Evolutionary conservation across 2,113 vertebrate genomes (phyloP).

Genomic region (Tupaia chinensis): DNA sequence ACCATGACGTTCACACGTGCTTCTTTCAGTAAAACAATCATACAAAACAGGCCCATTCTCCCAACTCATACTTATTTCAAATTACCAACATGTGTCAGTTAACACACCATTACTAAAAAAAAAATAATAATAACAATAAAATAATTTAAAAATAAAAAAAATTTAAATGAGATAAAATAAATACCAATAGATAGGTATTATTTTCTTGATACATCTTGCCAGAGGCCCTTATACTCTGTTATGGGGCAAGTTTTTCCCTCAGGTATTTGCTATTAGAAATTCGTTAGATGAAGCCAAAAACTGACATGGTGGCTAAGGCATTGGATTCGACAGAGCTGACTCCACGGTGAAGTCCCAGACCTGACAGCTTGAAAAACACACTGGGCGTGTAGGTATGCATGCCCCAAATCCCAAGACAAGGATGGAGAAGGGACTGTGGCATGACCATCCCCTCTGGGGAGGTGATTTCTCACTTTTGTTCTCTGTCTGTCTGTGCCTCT

Average conservation of each 20-base stretch:
- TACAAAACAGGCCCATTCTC: not conserved
- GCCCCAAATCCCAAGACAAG: too few species aligned
- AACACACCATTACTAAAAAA: not conserved
- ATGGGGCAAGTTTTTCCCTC: not conserved
- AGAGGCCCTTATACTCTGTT: not conserved
- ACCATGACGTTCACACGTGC: not conserved
- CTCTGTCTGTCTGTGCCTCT: too few species aligned
- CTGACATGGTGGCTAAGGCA: too few species aligned
- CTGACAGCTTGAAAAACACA: too few species aligned
- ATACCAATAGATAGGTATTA: not conserved
- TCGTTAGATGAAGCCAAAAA: too few species aligned
- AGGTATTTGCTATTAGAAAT: not conserved
- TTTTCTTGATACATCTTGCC: not conserved
- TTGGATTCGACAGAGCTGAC: too few species aligned
- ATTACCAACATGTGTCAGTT: not conserved
- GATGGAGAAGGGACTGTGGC: too few species aligned
- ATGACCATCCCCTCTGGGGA: too few species aligned
- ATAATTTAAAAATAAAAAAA: not conserved
- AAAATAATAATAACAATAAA: not conserved
- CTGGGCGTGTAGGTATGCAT: too few species aligned
- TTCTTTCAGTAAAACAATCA: not conserved
- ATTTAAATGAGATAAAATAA: conserved; percentile 11
- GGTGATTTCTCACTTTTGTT: too few species aligned
- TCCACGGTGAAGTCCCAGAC: too few species aligned
- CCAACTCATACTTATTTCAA: not conserved